These are phyloP conservation scores for Tachuris rubrigastra DNA, from an alignment of 2,113 vertebrate genomes.

Conservation along the genomic window DNA sequence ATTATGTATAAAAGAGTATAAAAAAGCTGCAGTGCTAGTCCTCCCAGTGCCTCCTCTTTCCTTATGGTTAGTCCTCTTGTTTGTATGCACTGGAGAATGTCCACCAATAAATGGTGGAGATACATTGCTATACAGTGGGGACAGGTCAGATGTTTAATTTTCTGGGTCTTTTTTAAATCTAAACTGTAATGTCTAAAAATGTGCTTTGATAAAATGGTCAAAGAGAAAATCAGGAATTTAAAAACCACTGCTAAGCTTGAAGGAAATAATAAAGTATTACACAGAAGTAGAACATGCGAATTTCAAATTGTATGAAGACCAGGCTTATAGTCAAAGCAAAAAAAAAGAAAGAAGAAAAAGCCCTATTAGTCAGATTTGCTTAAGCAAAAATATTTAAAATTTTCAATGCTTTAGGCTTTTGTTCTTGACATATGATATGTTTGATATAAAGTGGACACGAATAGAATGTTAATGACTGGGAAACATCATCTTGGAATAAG, in stretches of 20 bases:
- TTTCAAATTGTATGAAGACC: background rate
- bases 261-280: background rate
- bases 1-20: accelerated
- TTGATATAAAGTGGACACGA: background rate
- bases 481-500: background rate
- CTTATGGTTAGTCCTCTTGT: background rate
- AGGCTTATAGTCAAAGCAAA: background rate
- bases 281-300: background rate
- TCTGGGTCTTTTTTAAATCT: background rate
- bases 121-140: background rate
- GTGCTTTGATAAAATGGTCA: background rate
- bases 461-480: background rate
- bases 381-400: background rate
- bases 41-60: background rate
- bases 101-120: background rate
- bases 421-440: background rate
- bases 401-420: background rate
- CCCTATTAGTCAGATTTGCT: background rate
- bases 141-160: background rate
- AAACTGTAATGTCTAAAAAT: background rate
- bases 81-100: background rate
- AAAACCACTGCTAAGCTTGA: background rate
- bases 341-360: background rate
- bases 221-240: background rate
- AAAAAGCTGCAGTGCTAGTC: background rate